phyloP scores from a whole-genome alignment of 2,888 invertebrate species.

The Ectemnius continuus region DNA sequence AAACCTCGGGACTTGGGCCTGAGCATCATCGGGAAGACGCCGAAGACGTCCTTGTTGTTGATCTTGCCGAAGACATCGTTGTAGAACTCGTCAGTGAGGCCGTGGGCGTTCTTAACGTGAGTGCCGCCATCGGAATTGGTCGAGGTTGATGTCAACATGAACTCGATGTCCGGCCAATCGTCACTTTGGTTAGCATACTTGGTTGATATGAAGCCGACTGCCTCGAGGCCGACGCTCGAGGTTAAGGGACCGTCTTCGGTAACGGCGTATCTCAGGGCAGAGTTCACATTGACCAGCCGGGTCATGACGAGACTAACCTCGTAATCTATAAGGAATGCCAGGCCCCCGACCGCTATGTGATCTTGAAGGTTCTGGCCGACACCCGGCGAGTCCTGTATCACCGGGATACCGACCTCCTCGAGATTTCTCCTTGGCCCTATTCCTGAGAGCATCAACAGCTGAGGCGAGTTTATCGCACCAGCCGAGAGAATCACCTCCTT shows the following conservation, averaged over 20 bases:
- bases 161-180: constrained; percentile 95
- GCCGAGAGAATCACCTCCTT: constrained; percentile 92
- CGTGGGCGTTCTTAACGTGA: constrained; percentile 89
- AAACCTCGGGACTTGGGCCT: constrained; percentile 92
- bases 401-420: constrained; percentile 84
- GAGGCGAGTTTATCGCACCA: constrained; percentile 95
- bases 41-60: constrained; percentile 87
- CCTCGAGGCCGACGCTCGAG: constrained; percentile 91
- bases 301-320: constrained; percentile 89
- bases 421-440: constrained; percentile 89
- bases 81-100: constrained; percentile 89
- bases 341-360: constrained; percentile 92
- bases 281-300: constrained; percentile 89
- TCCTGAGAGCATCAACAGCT: constrained; percentile 95
- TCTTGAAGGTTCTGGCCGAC: constrained; percentile 94
- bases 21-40: constrained; percentile 92
- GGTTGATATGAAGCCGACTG: constrained; percentile 92
- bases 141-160: constrained; percentile 91
- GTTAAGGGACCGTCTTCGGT: constrained; percentile 93
- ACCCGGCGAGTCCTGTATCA: constrained; percentile 88
- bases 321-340: constrained; percentile 89
- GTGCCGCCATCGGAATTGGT: constrained; percentile 92
- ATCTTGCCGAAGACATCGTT: constrained; percentile 86
- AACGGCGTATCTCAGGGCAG: constrained; percentile 90
- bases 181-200: constrained; percentile 92